Conservation (phyloP, 2,113 vertebrate species). For the Amphiprion percula region DNA sequence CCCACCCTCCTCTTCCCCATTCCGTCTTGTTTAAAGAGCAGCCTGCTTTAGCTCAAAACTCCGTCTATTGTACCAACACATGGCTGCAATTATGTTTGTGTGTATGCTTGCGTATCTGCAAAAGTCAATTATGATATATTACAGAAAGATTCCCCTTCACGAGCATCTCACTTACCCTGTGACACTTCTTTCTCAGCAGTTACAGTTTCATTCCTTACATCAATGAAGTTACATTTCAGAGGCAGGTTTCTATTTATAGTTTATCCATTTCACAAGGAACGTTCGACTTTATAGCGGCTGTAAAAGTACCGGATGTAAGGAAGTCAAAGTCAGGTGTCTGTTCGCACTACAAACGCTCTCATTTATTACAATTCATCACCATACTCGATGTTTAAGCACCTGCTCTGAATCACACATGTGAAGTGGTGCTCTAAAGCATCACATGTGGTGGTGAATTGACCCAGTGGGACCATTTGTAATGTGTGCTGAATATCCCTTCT, state of each 20-base stretch:
- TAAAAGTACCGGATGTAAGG: slow-evolving; percentile 27
- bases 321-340: slow-evolving; percentile 47
- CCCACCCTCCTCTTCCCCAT: background rate
- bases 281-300: slow-evolving; percentile 28
- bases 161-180: background rate
- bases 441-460: slow-evolving; percentile 49
- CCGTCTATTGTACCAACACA: slow-evolving; percentile 60
- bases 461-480: slow-evolving; percentile 59
- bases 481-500: slow-evolving; percentile 52
- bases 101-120: background rate
- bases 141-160: slow-evolving; percentile 3
- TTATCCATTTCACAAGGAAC: slow-evolving; percentile 21
- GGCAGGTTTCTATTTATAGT: slow-evolving; percentile 26
- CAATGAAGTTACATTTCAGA: slow-evolving; percentile 20
- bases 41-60: slow-evolving; percentile 66
- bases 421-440: slow-evolving; percentile 63
- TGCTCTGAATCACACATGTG: slow-evolving; percentile 55
- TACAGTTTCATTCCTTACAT: slow-evolving; percentile 29
- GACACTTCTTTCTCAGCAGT: slow-evolving; percentile 12
- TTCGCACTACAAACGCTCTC: slow-evolving; percentile 31
- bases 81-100: slow-evolving; percentile 46
- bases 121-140: slow-evolving; percentile 7
- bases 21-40: slow-evolving; percentile 74
- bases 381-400: slow-evolving; percentile 54
- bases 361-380: slow-evolving; percentile 59